Evolutionary conservation across 2,888 invertebrate genomes (phyloP).

Genomic region (Nematopogon swammerdamellus): DNA sequence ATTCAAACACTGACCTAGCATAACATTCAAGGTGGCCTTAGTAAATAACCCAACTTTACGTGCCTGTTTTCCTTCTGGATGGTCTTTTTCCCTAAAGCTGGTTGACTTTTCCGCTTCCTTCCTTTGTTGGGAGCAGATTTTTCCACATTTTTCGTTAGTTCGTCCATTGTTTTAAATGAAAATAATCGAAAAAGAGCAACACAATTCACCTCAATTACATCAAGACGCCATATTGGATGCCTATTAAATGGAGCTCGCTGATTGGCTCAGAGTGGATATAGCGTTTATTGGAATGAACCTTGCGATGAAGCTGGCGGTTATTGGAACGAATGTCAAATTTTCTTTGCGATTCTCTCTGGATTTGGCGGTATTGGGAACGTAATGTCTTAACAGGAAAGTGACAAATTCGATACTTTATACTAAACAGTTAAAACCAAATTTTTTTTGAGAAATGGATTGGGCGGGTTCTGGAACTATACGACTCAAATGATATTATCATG

Average conservation of each 20-base stretch:
- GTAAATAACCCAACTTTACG: background rate
- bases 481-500: too few relatives aligned
- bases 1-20: too few relatives aligned
- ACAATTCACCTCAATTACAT: background rate
- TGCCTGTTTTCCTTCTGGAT: background rate
- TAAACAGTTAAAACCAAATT: conserved; percentile 1
- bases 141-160: conserved; percentile 1
- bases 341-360: background rate
- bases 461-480: background rate
- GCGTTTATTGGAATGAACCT: background rate
- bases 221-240: background rate
- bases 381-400: background rate
- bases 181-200: background rate
- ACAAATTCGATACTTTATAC: background rate
- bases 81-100: background rate
- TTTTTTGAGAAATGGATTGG: background rate
- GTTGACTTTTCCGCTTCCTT: background rate
- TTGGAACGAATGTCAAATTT: background rate
- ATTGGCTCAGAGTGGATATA: background rate
- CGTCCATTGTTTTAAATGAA: background rate
- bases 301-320: background rate
- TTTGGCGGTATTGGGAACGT: background rate
- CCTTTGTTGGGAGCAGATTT: background rate
- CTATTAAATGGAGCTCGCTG: background rate
- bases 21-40: background rate